Percentiles rank a stretch among this genome's conserved stretches.
Conservation (phyloP, 2,888 invertebrate genomes). For the Pachycephus smyrnensis region DNA sequence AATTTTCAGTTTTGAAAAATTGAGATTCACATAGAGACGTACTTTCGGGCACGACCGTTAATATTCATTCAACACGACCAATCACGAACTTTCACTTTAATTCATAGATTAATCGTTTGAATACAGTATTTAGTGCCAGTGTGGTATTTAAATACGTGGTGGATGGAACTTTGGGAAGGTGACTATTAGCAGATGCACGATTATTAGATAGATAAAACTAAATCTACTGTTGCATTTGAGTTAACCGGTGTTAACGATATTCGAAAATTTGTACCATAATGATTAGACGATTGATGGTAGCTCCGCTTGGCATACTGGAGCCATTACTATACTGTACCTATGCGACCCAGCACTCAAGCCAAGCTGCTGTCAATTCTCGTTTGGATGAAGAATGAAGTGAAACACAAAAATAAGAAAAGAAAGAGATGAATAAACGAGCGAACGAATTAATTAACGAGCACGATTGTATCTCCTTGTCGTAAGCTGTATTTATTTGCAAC, state of each 20-base stretch:
- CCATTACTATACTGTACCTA: constrained; percentile 45
- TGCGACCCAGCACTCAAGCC: constrained; percentile 46
- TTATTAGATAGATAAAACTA: constrained; percentile 3
- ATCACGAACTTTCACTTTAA: no score
- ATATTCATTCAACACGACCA: no score
- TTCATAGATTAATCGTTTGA: constrained; percentile 6
- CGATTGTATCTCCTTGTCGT: constrained; percentile 12
- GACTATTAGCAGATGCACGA: background rate
- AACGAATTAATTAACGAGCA: constrained; percentile 19
- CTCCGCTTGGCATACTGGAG: constrained; percentile 40
- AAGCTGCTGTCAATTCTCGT: constrained; percentile 31
- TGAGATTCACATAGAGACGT: no score
- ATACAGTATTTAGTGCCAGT: constrained; percentile 33
- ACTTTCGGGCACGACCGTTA: no score
- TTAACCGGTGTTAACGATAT: constrained; percentile 8
- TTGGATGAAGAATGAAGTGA: constrained; percentile 12
- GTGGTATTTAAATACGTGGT: constrained; percentile 27
- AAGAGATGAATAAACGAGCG: constrained; percentile 14
- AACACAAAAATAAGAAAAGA: constrained; percentile 23
- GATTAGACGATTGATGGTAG: constrained; percentile 28
- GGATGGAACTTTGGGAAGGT: constrained; percentile 20
- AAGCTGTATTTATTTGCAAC: constrained; percentile 47
- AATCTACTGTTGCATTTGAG: constrained; percentile 5
- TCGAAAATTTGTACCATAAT: constrained; percentile 18
- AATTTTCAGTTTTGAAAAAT: no score